These are phyloP conservation scores for Macrostomum cliftonense DNA, from an alignment of 2,888 invertebrate species.

Conservation along the genomic window DNA sequence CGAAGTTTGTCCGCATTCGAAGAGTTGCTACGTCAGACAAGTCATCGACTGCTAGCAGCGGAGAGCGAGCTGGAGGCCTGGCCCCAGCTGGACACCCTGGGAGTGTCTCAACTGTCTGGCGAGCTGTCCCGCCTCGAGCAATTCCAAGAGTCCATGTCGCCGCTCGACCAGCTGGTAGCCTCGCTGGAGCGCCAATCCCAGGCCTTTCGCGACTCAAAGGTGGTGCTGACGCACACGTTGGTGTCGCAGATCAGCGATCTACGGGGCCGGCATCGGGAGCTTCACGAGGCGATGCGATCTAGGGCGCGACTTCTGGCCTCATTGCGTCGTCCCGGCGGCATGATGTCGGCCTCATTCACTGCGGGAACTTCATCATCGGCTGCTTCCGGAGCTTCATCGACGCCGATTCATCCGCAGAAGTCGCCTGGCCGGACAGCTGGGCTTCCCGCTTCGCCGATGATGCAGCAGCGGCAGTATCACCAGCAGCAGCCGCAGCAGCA, in stretches of 20 bases:
- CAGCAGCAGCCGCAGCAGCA: no score
- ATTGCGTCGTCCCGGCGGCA: no score
- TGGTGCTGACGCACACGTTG: conserved; percentile 1
- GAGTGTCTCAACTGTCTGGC: neutral
- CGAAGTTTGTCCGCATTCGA: neutral
- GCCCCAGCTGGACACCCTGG: neutral
- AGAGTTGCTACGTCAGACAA: neutral
- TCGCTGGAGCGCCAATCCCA: neutral
- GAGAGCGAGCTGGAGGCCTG: neutral
- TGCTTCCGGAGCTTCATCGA: no score
- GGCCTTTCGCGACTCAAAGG: neutral
- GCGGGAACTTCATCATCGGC: no score
- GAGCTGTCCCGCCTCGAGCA: neutral
- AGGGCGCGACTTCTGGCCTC: no score
- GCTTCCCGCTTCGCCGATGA: no score
- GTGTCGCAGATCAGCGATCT: conserved; percentile 1
- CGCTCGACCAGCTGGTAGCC: neutral
- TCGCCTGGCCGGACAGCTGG: no score
- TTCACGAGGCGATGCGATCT: no score
- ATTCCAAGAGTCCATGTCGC: neutral
- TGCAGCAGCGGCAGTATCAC: no score
- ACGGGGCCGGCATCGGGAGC: neutral
- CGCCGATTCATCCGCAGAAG: no score
- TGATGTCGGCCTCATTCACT: no score
- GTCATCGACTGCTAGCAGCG: neutral